Percentiles rank a stretch among this genome's conserved stretches.
These are phyloP conservation scores for Atethmia centrago DNA, from an alignment of 2,888 invertebrate genomes.

Conservation along the genomic window DNA sequence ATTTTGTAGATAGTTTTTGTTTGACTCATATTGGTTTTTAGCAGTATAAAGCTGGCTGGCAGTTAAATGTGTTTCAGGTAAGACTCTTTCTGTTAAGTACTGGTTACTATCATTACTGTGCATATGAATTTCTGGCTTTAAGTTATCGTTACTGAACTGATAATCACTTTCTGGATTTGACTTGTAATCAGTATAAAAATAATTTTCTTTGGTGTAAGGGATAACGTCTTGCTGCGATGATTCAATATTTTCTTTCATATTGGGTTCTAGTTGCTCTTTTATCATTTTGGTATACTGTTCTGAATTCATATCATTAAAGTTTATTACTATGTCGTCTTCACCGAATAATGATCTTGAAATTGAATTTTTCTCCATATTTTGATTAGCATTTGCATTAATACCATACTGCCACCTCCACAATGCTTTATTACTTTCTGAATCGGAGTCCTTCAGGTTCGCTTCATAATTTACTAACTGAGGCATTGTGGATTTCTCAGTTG, in stretches of 20 bases:
- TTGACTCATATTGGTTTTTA: conserved; percentile 32
- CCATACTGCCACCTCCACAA: conserved; percentile 89
- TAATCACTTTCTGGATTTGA: conserved; percentile 48
- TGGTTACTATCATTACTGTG: conserved; percentile 32
- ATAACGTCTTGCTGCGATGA: conserved; percentile 39
- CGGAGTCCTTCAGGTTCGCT: conserved; percentile 78
- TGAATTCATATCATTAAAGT: conserved; percentile 86
- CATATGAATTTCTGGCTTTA: conserved; percentile 37
- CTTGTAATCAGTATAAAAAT: conserved; percentile 49
- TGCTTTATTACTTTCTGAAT: conserved; percentile 82
- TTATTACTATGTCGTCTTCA: conserved; percentile 84
- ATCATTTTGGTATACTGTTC: conserved; percentile 85
- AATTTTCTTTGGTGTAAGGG: conserved; percentile 44
- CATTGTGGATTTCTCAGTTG: conserved; percentile 81
- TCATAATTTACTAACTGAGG: conserved; percentile 87
- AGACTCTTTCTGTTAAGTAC: conserved; percentile 45
- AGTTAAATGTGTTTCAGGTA: conserved; percentile 28
- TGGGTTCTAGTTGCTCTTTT: conserved; percentile 76
- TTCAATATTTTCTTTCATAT: conserved; percentile 59
- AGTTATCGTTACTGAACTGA: conserved; percentile 35
- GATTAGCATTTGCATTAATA: conserved; percentile 78
- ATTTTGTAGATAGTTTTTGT: conserved; percentile 14
- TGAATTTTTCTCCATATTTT: conserved; percentile 79
- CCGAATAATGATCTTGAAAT: conserved; percentile 86
- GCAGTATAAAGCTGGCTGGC: conserved; percentile 21